phyloP scores from a whole-genome alignment of 2,888 invertebrate genomes.

The Lysandra coridon region DNA sequence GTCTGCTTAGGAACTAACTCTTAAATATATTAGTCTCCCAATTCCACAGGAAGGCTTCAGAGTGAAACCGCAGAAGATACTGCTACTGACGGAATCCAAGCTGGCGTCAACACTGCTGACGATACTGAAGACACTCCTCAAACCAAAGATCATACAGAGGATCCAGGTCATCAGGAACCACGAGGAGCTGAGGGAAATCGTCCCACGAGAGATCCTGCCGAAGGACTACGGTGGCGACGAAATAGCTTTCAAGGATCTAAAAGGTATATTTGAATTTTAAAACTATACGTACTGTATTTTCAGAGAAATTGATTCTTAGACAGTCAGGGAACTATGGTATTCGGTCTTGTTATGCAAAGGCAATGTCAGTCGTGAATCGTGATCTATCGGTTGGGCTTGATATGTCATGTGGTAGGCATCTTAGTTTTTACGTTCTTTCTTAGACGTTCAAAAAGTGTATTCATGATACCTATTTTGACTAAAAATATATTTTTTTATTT shows the following conservation, averaged over 20 bases:
- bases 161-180: slow-evolving; percentile 46
- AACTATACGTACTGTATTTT: not conserved
- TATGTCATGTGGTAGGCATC: no score
- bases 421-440: no score
- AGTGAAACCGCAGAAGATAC: slow-evolving; percentile 49
- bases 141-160: slow-evolving; percentile 48
- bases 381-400: no score
- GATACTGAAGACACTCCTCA: slow-evolving; percentile 49
- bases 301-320: not conserved
- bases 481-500: no score
- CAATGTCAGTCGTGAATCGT: no score
- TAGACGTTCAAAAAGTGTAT: no score
- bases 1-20: no score
- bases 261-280: slow-evolving; percentile 42
- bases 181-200: slow-evolving; percentile 45
- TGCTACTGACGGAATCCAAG: slow-evolving; percentile 49
- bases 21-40: not conserved
- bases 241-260: slow-evolving; percentile 43
- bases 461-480: no score
- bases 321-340: not conserved
- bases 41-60: slow-evolving; percentile 36
- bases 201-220: slow-evolving; percentile 50
- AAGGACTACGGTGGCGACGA: slow-evolving; percentile 53
- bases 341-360: no score
- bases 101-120: slow-evolving; percentile 44